Evolutionary conservation across 2,113 vertebrate species (phyloP).

Genomic region (Prionailurus bengalensis): DNA sequence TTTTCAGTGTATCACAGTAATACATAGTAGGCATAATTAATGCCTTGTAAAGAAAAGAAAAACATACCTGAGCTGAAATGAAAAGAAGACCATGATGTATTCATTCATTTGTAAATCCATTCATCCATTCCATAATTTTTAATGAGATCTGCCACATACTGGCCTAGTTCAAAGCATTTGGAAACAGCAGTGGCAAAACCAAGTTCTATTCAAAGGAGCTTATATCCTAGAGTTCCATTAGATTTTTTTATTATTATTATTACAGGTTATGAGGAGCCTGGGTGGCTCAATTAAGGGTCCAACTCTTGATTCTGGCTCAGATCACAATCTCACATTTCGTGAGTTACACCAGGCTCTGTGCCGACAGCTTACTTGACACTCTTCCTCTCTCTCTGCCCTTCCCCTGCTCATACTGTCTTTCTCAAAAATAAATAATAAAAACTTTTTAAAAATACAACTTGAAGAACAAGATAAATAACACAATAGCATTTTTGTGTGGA

Average conservation of each 20-base stretch:
- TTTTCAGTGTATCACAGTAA: background rate
- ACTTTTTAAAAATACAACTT: background rate
- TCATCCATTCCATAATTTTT: background rate
- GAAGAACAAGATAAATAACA: background rate
- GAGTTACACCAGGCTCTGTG: too few species aligned
- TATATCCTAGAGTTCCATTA: background rate
- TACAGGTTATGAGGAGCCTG: too few species aligned
- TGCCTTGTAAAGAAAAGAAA: constrained; percentile 24
- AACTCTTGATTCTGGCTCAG: too few species aligned
- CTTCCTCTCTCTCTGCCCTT: too few species aligned
- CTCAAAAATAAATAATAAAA: too few species aligned
- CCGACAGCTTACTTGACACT: too few species aligned
- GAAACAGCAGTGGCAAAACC: background rate
- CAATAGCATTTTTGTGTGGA: background rate
- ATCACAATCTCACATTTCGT: too few species aligned
- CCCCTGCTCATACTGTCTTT: too few species aligned
- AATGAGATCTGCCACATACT: background rate
- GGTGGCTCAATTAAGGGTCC: too few species aligned
- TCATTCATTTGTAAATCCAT: constrained; percentile 9
- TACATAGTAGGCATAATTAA: background rate
- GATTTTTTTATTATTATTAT: background rate
- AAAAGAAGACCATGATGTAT: background rate
- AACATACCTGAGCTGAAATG: background rate
- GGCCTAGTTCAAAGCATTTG: background rate
- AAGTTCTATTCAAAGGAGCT: background rate